Conservation (phyloP, 1,140 invertebrate species). For the Parasteatoda tepidariorum region DNA sequence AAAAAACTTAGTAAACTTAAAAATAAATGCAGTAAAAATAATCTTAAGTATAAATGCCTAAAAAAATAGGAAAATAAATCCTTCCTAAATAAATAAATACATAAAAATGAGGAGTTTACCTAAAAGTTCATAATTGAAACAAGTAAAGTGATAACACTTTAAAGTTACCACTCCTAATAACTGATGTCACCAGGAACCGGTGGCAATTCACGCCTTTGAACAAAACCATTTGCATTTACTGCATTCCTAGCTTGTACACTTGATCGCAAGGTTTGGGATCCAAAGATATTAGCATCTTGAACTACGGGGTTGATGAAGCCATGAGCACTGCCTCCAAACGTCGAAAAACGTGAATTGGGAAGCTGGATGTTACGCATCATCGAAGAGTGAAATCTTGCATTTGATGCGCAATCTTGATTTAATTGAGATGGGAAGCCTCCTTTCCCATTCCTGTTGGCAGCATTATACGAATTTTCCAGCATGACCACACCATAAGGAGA, state of each 20-base stretch:
- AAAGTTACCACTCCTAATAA: not conserved
- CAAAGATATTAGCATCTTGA: constrained; percentile 9
- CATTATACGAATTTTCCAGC: constrained; percentile 47
- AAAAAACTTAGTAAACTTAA: too few species aligned
- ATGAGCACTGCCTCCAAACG: constrained; percentile 53
- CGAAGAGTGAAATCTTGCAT: constrained; percentile 22
- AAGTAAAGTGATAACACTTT: too few species aligned
- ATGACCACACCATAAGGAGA: constrained; percentile 50
- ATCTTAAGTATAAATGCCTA: too few species aligned
- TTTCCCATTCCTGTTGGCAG: constrained; percentile 3
- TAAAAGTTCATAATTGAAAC: too few species aligned
- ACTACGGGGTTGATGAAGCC: constrained; percentile 53
- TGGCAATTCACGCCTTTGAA: constrained; percentile 45
- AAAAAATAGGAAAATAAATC: too few species aligned
- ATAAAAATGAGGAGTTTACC: too few species aligned
- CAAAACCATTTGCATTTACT: not conserved
- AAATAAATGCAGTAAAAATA: too few species aligned
- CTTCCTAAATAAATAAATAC: too few species aligned
- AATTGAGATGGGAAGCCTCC: not conserved
- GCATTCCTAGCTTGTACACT: constrained; percentile 44
- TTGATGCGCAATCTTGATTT: constrained; percentile 24
- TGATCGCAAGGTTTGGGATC: constrained; percentile 36
- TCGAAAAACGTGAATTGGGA: constrained; percentile 45
- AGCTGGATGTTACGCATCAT: constrained; percentile 38
- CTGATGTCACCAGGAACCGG: constrained; percentile 40